phyloP scores from a whole-genome alignment of 2,797 vertebrate species.

The Pseudomugil gertrudae region DNA sequence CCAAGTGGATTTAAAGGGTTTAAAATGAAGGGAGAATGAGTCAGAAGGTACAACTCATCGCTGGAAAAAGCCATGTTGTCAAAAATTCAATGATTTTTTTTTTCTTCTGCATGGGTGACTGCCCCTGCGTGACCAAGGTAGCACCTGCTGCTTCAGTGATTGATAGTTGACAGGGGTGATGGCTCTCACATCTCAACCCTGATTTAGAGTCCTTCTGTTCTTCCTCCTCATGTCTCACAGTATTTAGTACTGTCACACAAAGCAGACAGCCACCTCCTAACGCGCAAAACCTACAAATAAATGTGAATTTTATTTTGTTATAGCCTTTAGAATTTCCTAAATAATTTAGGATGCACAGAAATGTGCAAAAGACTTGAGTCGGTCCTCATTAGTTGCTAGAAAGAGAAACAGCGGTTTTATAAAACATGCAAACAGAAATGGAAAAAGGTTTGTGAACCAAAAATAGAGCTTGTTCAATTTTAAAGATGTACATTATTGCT shows the following conservation, averaged over 20 bases:
- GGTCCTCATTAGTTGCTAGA: not conserved
- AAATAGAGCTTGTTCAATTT: not conserved
- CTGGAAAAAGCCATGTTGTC: constrained; percentile 15
- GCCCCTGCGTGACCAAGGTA: constrained; percentile 16
- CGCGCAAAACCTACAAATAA: too few relatives aligned
- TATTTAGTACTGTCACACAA: not conserved
- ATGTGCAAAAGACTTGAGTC: not conserved
- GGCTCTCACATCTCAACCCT: constrained; percentile 21
- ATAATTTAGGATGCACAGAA: not conserved
- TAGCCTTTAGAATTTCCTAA: not conserved
- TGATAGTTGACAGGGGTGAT: constrained; percentile 31
- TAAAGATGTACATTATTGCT: not conserved
- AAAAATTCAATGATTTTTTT: constrained; percentile 19
- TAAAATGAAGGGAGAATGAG: constrained; percentile 16
- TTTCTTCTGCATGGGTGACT: constrained; percentile 22
- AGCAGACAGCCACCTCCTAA: not conserved
- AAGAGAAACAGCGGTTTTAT: not conserved
- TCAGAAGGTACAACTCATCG: constrained; percentile 16
- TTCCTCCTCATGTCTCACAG: constrained; percentile 5
- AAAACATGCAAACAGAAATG: not conserved
- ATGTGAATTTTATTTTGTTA: not conserved
- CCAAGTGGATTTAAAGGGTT: constrained; percentile 44
- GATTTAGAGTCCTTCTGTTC: constrained; percentile 6
- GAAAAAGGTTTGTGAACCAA: not conserved
- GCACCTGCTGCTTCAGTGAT: constrained; percentile 46